Conservation (phyloP, 2,888 invertebrate genomes). For the Pristionchus fissidentatus region DNA sequence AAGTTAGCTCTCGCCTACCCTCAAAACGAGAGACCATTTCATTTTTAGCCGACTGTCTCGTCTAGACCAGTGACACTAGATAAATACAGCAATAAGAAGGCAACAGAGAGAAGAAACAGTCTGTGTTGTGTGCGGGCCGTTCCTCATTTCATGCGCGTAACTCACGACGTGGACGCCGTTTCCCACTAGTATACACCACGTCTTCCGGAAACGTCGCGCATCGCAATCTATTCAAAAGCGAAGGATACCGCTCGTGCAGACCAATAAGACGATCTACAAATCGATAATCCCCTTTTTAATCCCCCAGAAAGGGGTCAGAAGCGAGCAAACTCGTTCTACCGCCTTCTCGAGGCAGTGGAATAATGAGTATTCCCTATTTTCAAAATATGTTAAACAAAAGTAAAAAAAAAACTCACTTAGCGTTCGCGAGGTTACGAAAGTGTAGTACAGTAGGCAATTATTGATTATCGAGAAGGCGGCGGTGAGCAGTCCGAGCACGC, state of each 20-base stretch:
- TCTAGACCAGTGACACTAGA: too few species aligned
- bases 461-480: constrained; percentile 69
- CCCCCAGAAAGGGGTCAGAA: too few species aligned
- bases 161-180: constrained; percentile 10
- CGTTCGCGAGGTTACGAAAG: constrained; percentile 63
- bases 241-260: not conserved
- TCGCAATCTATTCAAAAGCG: constrained; percentile 13
- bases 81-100: too few species aligned
- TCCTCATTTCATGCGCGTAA: constrained; percentile 15
- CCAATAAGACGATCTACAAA: not conserved
- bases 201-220: constrained; percentile 8
- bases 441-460: constrained; percentile 69
- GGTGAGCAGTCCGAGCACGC: constrained; percentile 65
- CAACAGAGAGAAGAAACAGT: too few species aligned
- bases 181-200: too few species aligned
- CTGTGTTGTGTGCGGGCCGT: too few species aligned
- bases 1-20: too few species aligned
- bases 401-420: not conserved
- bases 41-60: too few species aligned
- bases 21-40: too few species aligned
- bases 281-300: too few species aligned
- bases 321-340: too few species aligned
- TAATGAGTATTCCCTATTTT: not conserved
- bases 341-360: too few species aligned
- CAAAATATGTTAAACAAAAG: not conserved